These are phyloP conservation scores for Electrophaes corylata DNA, from an alignment of 2,888 invertebrate species.

Conservation along the genomic window DNA sequence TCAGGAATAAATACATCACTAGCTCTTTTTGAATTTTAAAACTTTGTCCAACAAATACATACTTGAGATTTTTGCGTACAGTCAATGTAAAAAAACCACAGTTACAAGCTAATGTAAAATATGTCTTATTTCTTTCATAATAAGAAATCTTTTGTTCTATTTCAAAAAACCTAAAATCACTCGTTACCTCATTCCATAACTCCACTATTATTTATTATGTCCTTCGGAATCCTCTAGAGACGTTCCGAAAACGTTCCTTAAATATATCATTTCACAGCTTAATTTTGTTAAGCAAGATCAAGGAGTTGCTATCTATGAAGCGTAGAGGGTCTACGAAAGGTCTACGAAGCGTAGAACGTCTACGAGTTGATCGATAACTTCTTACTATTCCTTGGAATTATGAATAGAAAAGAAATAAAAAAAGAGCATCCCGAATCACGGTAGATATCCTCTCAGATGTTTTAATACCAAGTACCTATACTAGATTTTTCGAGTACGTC, in stretches of 20 bases:
- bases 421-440: too few species aligned
- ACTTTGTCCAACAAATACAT: too few species aligned
- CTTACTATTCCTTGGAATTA: too few species aligned
- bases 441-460: too few species aligned
- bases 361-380: too few species aligned
- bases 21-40: too few species aligned
- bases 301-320: not conserved
- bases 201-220: conserved; percentile 34
- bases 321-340: not conserved
- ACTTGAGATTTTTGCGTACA: too few species aligned
- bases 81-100: too few species aligned
- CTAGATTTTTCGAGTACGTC: too few species aligned
- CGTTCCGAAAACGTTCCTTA: conserved; percentile 19
- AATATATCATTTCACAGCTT: conserved; percentile 13
- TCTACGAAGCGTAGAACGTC: not conserved
- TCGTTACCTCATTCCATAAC: conserved; percentile 21
- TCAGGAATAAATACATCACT: too few species aligned
- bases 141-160: not conserved
- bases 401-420: too few species aligned
- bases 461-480: too few species aligned
- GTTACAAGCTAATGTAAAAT: not conserved
- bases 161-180: conserved; percentile 12
- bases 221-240: conserved; percentile 28
- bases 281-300: conserved; percentile 1
- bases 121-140: not conserved